phyloP scores from a whole-genome alignment of 2,113 vertebrate genomes.

The Crypturellus undulatus region DNA sequence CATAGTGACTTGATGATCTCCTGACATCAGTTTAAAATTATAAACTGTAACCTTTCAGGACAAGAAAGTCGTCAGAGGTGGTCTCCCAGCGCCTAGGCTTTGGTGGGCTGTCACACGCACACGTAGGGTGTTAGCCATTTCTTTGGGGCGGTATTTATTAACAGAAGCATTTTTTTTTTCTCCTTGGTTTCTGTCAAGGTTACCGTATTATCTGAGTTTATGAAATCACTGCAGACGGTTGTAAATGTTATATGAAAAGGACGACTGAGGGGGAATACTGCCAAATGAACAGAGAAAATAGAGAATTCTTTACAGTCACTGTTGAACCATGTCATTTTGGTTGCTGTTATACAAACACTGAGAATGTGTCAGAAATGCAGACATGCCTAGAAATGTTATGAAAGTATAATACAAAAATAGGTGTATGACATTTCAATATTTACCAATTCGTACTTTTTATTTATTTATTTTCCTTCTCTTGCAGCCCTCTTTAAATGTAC shows the following conservation, averaged over 20 bases:
- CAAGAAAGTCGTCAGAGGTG: neutral
- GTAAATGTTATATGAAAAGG: neutral
- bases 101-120: neutral
- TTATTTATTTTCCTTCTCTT: neutral
- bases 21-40: neutral
- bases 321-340: neutral
- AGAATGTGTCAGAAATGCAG: neutral
- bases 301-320: neutral
- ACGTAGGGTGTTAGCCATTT: neutral
- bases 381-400: neutral
- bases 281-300: neutral
- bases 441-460: fast-evolving
- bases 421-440: neutral
- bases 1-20: neutral
- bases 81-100: neutral
- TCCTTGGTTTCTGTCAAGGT: neutral
- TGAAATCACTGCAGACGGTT: neutral
- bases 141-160: neutral
- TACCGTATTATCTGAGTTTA: neutral
- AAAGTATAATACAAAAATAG: neutral
- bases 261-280: neutral
- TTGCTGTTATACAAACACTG: neutral
- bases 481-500: neutral
- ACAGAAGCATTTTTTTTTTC: neutral
- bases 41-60: neutral